Percentiles rank a stretch among this genome's conserved stretches.
These are phyloP conservation scores for Alca torda DNA, from an alignment of 2,797 vertebrate species.

Conservation along the genomic window DNA sequence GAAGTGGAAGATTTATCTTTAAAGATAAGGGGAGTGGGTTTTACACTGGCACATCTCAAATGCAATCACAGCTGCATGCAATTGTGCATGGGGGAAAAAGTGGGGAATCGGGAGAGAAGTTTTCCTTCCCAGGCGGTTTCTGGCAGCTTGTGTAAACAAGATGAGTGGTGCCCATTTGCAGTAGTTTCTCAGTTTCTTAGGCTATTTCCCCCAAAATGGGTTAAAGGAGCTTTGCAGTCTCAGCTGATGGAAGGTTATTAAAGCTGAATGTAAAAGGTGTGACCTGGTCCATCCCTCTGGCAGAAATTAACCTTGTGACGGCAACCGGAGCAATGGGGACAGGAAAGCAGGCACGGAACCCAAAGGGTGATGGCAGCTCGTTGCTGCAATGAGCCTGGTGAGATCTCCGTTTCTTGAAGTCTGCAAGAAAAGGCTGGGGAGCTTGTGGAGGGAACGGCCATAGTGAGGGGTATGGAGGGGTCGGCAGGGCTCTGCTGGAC, in stretches of 20 bases:
- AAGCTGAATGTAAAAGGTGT: neutral
- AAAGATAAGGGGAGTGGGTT: neutral
- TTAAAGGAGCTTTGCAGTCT: neutral
- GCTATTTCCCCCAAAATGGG: rapidly evolving
- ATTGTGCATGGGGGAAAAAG: rapidly evolving
- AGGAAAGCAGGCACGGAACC: rapidly evolving
- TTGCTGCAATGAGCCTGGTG: rapidly evolving
- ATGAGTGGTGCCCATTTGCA: neutral
- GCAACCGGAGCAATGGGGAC: rapidly evolving
- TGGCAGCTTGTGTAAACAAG: neutral
- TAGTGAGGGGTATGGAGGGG: neutral
- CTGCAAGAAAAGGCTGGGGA: neutral
- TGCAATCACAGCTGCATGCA: neutral
- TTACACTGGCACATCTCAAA: neutral
- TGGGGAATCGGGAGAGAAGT: rapidly evolving
- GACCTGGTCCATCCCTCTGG: neutral
- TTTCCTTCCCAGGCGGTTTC: neutral
- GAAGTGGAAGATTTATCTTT: neutral
- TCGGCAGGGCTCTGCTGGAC: neutral
- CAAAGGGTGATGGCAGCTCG: rapidly evolving
- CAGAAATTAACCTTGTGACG: rapidly evolving
- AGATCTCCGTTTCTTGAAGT: rapidly evolving
- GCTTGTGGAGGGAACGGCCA: neutral
- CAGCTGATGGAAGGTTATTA: neutral
- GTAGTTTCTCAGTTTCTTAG: neutral